These are phyloP conservation scores for Rhodophaea formosa DNA, from an alignment of 2,888 invertebrate genomes.

Conservation along the genomic window DNA sequence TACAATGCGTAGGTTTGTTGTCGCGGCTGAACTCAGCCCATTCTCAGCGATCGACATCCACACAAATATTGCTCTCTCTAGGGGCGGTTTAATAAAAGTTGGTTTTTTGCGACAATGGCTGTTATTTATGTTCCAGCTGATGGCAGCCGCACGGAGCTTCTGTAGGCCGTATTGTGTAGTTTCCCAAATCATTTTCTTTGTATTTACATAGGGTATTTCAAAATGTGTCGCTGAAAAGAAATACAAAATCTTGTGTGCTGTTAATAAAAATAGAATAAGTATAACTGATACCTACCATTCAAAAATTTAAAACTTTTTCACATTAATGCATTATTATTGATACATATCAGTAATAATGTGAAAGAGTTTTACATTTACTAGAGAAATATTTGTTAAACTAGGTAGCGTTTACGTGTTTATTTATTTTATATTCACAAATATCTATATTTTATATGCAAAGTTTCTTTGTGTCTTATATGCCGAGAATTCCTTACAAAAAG, in stretches of 20 bases:
- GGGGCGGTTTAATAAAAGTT: constrained; percentile 13
- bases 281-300: too few species aligned
- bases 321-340: too few species aligned
- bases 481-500: too few species aligned
- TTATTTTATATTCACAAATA: too few species aligned
- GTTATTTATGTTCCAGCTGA: constrained; percentile 11
- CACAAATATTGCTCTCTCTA: constrained; percentile 9
- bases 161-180: neutral
- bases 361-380: too few species aligned
- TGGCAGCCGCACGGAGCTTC: neutral
- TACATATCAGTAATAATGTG: too few species aligned
- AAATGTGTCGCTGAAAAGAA: neutral
- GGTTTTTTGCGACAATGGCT: constrained; percentile 10
- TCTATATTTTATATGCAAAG: too few species aligned
- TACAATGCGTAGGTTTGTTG: neutral
- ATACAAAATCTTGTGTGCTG: neutral
- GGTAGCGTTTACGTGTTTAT: too few species aligned
- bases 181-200: neutral
- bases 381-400: too few species aligned
- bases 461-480: too few species aligned
- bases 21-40: constrained; percentile 1
- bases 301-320: too few species aligned
- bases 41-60: neutral
- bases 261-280: too few species aligned
- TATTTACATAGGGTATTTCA: neutral